Evolutionary conservation across 2,888 invertebrate species (phyloP), one percentile per base, ranked within the genome.

Genomic region (Heterodera filipjevi): DNA sequence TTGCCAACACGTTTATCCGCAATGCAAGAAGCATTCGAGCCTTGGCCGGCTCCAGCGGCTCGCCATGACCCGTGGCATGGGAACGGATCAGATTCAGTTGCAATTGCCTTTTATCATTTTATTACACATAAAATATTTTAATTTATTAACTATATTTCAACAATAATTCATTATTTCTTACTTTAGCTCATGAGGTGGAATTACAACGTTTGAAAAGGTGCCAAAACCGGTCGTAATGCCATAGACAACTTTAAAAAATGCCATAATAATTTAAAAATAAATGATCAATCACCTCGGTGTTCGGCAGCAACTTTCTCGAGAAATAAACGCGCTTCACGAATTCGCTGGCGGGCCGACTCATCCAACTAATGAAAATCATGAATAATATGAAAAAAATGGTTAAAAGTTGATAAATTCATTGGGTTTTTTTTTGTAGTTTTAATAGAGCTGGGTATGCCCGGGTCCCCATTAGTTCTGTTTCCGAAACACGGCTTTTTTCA

Each of bases 181-280:
- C 92, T 90, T 90, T 3, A 93, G 87, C 83, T 93, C 91, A 68
- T 92, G 91, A 22, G 90, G 89, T n/a, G 90, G 88, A 64, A 93
- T 92, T 14, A 90, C 90, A 3, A 91, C 92, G 35, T 91, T 90
- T 0, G 93, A 92, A 89, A 93, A 93, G 78, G 92, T 92, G 71
- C 93, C 93, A 87, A 93, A 92, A n/a, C 93, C 93, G 2, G 93
- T 93, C 3, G 92, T 93, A 66, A 93, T 92, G 6, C 92, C 92
- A 86, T 92, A 92, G 81, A 91, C 92, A 79, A 83, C 83, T 83
- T 39, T 75, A 81, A 82, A 53, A 49, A 49, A 66, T 32, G 44
- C 33, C 14, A 27, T 71, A 19, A 22, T 32, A 2, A 53, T 33
- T 30, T 27, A 76, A 46, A n/a, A 64, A 39, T 19, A 22, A 33